These are phyloP conservation scores for Siniperca chuatsi DNA, from an alignment of 2,113 vertebrate species.

Conservation along the genomic window DNA sequence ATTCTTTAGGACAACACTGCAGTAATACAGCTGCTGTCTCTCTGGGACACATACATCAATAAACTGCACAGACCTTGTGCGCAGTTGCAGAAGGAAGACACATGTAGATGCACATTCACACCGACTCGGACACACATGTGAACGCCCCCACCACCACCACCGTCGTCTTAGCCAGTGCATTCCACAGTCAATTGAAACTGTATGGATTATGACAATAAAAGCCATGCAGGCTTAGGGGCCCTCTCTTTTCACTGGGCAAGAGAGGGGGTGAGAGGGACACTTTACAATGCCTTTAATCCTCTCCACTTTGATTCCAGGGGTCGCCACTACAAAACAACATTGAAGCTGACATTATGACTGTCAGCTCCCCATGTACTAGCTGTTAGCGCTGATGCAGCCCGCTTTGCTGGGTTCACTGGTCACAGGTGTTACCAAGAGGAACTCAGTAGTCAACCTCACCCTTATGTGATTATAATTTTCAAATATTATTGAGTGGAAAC, in stretches of 20 bases:
- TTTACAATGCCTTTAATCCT: slow-evolving; percentile 70
- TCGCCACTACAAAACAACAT: slow-evolving; percentile 57
- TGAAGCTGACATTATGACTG: slow-evolving; percentile 46
- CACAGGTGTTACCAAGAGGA: slow-evolving; percentile 49
- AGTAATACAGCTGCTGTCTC: background rate
- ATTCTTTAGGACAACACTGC: slow-evolving; percentile 12
- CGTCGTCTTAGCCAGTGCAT: slow-evolving; percentile 57
- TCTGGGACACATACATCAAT: background rate
- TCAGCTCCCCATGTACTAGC: background rate
- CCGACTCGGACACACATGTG: slow-evolving; percentile 12
- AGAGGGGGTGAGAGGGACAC: slow-evolving; percentile 50
- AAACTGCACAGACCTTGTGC: background rate
- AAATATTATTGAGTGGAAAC: background rate
- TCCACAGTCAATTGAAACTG: slow-evolving; percentile 74
- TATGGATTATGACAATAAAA: slow-evolving; percentile 76
- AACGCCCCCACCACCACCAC: background rate
- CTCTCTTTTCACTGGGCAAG: slow-evolving; percentile 38
- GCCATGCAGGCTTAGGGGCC: slow-evolving; percentile 60
- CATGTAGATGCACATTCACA: background rate
- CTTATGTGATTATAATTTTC: no score
- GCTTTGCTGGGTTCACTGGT: slow-evolving; percentile 28
- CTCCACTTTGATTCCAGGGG: slow-evolving; percentile 69
- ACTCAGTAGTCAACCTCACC: background rate
- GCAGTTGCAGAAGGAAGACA: background rate
- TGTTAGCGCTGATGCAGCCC: background rate